Evolutionary conservation across 2,888 invertebrate species (phyloP).

Genomic region (Hipparchia semele): DNA sequence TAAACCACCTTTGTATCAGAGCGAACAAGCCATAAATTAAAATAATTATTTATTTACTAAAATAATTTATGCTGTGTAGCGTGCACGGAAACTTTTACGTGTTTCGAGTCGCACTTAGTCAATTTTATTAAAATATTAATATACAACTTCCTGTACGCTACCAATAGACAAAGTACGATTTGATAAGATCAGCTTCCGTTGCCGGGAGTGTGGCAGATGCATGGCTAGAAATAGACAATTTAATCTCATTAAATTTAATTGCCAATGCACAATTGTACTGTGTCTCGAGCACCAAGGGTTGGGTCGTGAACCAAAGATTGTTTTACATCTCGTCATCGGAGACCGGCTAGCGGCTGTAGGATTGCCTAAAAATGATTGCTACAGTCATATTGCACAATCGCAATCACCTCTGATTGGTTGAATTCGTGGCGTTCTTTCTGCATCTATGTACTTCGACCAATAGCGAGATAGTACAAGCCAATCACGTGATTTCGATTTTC

Average conservation of each 20-base stretch:
- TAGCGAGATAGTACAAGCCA: too few species aligned
- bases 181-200: constrained; percentile 61
- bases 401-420: too few species aligned
- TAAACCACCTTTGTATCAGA: too few species aligned
- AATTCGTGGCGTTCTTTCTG: too few species aligned
- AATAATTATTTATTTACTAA: too few species aligned
- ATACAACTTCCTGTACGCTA: constrained; percentile 49
- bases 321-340: constrained; percentile 37
- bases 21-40: too few species aligned
- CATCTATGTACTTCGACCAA: too few species aligned
- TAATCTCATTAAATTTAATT: constrained; percentile 77
- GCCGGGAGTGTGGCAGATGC: constrained; percentile 54
- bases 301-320: constrained; percentile 51
- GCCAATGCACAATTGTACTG: constrained; percentile 68
- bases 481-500: too few species aligned
- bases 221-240: constrained; percentile 72
- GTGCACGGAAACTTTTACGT: too few species aligned
- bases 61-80: too few species aligned
- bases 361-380: background rate
- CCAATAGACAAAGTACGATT: constrained; percentile 46
- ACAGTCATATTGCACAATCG: too few species aligned
- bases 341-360: constrained; percentile 12
- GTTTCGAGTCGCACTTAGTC: background rate
- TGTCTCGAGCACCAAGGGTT: constrained; percentile 66
- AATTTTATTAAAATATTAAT: constrained; percentile 31